A percentile compares a stretch with the other conserved stretches of the same genome.
Conservation (phyloP, 2,797 vertebrate species). For the Dicrostonyx torquatus region DNA sequence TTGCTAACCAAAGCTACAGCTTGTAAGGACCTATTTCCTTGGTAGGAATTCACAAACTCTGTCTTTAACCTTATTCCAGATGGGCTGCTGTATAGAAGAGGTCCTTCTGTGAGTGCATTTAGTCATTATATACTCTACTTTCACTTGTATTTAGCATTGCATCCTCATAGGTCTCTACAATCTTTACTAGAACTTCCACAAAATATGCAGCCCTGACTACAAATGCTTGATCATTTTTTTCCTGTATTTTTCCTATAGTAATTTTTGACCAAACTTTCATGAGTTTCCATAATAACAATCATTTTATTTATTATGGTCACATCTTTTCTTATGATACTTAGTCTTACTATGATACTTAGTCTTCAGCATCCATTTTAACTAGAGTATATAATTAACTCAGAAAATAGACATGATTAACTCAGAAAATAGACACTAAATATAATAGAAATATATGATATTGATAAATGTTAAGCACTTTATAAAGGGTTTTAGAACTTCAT, state of each 20-base stretch:
- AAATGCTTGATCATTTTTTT: not conserved
- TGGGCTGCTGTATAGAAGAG: not conserved
- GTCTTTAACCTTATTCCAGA: not conserved
- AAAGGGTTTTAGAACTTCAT: not conserved
- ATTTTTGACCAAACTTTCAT: not conserved
- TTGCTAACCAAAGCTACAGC: not conserved
- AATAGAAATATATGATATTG: not conserved
- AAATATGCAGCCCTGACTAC: not conserved
- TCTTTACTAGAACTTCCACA: not conserved
- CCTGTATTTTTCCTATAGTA: not conserved
- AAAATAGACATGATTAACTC: not conserved
- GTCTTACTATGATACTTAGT: not conserved
- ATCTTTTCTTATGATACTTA: not conserved
- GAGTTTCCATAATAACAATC: not conserved
- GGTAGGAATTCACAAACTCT: not conserved
- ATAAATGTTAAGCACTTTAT: not conserved
- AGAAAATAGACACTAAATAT: not conserved
- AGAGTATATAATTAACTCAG: slow-evolving; percentile 11
- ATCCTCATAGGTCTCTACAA: not conserved
- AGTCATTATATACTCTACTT: not conserved
- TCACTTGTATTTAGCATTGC: not conserved
- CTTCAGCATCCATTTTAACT: not conserved
- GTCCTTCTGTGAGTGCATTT: too few species aligned
- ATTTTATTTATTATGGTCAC: not conserved
- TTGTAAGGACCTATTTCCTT: not conserved